phyloP scores from a whole-genome alignment of 2,113 vertebrate genomes.

The Oryzias celebensis region DNA sequence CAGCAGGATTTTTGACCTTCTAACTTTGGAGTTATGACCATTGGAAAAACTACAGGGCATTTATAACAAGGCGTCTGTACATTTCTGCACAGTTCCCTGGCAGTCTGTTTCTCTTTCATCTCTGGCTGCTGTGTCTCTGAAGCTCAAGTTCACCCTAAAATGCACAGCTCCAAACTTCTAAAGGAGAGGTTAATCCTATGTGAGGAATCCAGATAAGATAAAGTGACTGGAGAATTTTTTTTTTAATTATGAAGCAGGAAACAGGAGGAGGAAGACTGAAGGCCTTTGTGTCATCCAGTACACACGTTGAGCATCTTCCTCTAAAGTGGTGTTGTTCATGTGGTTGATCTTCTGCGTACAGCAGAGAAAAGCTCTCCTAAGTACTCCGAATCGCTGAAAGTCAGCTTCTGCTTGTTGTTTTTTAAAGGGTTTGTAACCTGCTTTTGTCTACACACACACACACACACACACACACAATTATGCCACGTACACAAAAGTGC shows the following conservation, averaged over 20 bases:
- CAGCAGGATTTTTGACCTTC: no score
- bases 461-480: neutral
- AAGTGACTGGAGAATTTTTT: conserved; percentile 21
- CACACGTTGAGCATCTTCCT: conserved; percentile 1
- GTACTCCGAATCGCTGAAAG: conserved; percentile 40
- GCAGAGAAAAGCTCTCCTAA: conserved; percentile 22
- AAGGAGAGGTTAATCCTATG: conserved; percentile 6
- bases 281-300: neutral
- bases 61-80: conserved; percentile 19
- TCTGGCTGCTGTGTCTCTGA: neutral
- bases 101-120: conserved; percentile 21
- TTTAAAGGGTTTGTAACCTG: conserved; percentile 31
- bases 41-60: neutral
- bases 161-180: conserved; percentile 9
- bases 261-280: neutral
- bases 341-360: conserved; percentile 17
- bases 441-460: conserved; percentile 25
- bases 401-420: conserved; percentile 34
- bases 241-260: neutral
- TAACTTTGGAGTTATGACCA: no score
- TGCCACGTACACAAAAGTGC: neutral
- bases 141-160: conserved; percentile 22
- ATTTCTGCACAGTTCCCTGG: conserved; percentile 1
- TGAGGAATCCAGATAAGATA: conserved; percentile 16
- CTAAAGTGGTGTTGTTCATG: conserved; percentile 10